Evolutionary conservation across 2,113 vertebrate genomes (phyloP).

Genomic region (Lagopus muta): DNA sequence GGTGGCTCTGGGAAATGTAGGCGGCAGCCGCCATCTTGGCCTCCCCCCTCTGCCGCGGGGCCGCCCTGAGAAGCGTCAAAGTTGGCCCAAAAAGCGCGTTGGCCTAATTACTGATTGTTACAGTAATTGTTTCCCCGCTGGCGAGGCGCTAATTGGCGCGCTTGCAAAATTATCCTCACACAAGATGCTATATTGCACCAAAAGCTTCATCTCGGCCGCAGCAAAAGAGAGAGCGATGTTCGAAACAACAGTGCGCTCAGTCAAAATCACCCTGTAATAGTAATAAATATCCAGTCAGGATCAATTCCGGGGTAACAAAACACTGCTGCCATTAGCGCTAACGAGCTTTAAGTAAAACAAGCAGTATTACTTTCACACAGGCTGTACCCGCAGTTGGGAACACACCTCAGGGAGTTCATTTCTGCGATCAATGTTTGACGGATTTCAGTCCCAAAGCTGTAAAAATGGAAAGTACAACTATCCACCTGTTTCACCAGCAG

Average conservation of each 20-base stretch:
- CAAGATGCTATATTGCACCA: accelerated
- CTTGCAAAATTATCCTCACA: accelerated
- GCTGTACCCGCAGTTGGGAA: neutral
- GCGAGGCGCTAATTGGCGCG: accelerated
- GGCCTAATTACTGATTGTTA: accelerated
- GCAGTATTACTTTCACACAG: neutral
- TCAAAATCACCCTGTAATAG: neutral
- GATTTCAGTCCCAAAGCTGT: neutral
- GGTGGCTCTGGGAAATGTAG: constrained; percentile 64
- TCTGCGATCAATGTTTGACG: neutral
- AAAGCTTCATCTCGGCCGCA: accelerated
- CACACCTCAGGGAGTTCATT: neutral
- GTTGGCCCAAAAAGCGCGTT: accelerated
- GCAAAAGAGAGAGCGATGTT: accelerated
- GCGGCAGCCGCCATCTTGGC: neutral
- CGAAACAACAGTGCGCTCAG: accelerated
- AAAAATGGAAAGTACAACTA: neutral
- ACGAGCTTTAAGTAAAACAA: neutral
- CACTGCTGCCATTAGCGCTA: neutral
- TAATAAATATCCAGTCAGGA: no score
- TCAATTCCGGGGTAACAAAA: accelerated
- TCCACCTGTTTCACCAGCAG: neutral
- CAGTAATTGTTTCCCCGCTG: accelerated
- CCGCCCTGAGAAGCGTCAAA: neutral
- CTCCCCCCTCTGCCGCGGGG: no score